Conservation (phyloP, 2,888 invertebrate genomes). For the Phragmatobia fuliginosa region DNA sequence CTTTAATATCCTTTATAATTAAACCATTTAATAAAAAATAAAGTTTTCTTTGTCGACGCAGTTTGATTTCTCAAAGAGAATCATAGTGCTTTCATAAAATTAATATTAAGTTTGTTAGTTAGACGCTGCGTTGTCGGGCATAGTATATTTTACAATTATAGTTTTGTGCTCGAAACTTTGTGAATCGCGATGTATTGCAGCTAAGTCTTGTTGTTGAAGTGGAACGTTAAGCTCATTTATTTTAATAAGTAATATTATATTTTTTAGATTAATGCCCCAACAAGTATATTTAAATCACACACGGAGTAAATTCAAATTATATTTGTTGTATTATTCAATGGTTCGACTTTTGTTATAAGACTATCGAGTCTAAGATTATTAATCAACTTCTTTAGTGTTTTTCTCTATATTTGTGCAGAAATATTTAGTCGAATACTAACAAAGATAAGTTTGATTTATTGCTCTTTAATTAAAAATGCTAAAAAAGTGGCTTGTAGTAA, state of each 20-base stretch:
- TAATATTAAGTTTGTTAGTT: slow-evolving; percentile 2
- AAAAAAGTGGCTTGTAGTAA: no score
- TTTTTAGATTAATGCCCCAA: not conserved
- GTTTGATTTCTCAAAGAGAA: slow-evolving; percentile 2
- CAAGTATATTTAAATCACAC: no score
- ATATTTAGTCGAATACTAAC: no score
- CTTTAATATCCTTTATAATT: not conserved
- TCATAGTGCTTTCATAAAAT: slow-evolving; percentile 5
- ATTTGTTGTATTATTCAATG: no score
- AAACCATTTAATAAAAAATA: not conserved
- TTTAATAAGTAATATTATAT: not conserved
- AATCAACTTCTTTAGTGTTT: no score
- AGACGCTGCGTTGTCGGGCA: not conserved
- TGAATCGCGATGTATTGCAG: not conserved
- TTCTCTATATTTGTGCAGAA: no score
- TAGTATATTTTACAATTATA: not conserved
- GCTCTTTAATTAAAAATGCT: no score
- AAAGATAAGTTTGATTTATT: no score
- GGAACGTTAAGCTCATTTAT: not conserved
- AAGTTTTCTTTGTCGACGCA: not conserved
- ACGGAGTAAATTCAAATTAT: no score
- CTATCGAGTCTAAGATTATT: no score
- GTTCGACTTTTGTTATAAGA: no score
- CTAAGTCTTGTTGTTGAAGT: not conserved
- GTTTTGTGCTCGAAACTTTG: not conserved